These are phyloP conservation scores for Frieseomelitta varia DNA, from an alignment of 1,140 invertebrate species.

Conservation along the genomic window DNA sequence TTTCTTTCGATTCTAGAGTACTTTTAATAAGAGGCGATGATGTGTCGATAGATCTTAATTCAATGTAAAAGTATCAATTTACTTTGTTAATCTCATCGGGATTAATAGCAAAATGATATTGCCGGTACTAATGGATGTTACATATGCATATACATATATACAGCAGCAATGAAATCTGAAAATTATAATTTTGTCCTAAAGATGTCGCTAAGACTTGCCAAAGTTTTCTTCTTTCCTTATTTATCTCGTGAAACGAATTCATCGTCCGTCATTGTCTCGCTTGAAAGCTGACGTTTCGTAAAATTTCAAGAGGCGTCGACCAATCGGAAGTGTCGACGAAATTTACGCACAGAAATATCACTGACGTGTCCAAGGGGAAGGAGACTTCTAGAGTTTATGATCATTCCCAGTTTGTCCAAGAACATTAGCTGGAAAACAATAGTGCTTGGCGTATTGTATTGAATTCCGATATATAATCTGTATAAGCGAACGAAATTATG, in stretches of 20 bases:
- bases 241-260: background rate
- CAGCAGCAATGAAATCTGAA: background rate
- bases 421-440: conserved; percentile 41
- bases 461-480: conserved; percentile 33
- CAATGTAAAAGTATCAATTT: background rate
- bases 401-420: conserved; percentile 64
- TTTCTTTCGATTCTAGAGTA: background rate
- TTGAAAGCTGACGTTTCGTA: conserved; percentile 38
- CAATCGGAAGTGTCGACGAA: conserved; percentile 50
- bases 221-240: conserved; percentile 21
- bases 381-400: conserved; percentile 72
- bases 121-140: background rate
- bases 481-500: conserved; percentile 69
- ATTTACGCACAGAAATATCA: conserved; percentile 71
- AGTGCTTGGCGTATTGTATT: conserved; percentile 27
- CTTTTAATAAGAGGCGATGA: background rate
- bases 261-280: conserved; percentile 33
- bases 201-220: background rate
- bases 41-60: background rate
- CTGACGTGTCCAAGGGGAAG: conserved; percentile 80
- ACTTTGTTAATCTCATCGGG: background rate
- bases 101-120: background rate
- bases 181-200: background rate
- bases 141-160: background rate
- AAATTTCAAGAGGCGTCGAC: conserved; percentile 45